Conservation (phyloP, 2,113 vertebrate genomes). For the Dasyprocta punctata region DNA sequence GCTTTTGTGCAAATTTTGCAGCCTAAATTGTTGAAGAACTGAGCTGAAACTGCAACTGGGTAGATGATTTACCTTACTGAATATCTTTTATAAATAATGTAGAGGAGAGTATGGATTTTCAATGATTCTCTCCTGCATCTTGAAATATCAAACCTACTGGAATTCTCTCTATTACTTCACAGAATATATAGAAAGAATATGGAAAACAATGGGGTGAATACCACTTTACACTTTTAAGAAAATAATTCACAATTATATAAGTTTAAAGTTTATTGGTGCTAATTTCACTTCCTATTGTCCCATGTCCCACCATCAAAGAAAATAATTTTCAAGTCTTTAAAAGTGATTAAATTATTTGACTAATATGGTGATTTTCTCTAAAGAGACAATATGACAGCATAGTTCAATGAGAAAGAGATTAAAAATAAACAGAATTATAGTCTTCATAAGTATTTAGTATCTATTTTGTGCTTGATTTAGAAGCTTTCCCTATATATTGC, state of each 20-base stretch:
- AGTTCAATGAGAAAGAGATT: background rate
- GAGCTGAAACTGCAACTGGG: background rate
- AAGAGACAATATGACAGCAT: background rate
- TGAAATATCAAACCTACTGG: background rate
- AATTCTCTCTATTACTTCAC: background rate
- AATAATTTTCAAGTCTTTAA: background rate
- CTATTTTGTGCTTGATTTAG: background rate
- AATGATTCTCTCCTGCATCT: background rate
- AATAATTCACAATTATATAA: background rate
- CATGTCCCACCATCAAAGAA: rapidly evolving
- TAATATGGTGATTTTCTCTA: background rate
- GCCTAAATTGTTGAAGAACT: background rate
- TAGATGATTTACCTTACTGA: background rate
- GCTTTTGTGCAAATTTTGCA: background rate
- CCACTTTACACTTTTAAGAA: background rate
- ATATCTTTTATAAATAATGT: background rate
- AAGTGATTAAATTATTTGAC: background rate
- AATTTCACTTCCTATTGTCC: background rate
- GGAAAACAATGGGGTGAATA: background rate
- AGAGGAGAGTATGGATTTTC: background rate
- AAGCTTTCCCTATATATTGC: background rate
- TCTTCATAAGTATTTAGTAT: background rate
- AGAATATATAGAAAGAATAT: background rate
- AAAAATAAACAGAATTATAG: background rate
- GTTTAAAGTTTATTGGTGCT: background rate